Evolutionary conservation across 1,140 invertebrate species (phyloP).

Genomic region (Marisa cornuarietis): DNA sequence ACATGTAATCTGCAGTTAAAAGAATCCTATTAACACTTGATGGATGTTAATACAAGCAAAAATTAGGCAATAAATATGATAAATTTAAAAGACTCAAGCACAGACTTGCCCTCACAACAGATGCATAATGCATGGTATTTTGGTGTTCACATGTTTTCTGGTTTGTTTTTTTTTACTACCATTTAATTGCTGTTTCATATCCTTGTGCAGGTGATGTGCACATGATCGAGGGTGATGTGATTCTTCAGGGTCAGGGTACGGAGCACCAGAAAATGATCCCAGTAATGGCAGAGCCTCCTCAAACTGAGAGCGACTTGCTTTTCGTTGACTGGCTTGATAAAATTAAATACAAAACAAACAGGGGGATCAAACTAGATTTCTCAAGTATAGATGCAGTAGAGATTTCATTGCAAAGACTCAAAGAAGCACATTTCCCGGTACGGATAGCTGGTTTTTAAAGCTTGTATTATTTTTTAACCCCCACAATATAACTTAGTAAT

Average conservation of each 20-base stretch:
- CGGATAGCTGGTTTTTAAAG: too few species aligned
- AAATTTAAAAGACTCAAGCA: too few species aligned
- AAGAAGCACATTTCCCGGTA: slow-evolving; percentile 66
- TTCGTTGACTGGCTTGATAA: slow-evolving; percentile 77
- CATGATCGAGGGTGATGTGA: slow-evolving; percentile 90
- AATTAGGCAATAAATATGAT: too few species aligned
- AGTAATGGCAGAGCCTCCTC: slow-evolving; percentile 88
- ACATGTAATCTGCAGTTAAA: too few species aligned
- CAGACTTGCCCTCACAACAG: background rate
- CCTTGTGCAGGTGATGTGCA: slow-evolving; percentile 71
- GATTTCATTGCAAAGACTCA: slow-evolving; percentile 71
- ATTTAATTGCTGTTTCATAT: background rate
- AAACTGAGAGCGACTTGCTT: slow-evolving; percentile 77
- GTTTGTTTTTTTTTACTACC: background rate
- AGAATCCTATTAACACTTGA: too few species aligned
- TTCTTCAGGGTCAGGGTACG: slow-evolving; percentile 72
- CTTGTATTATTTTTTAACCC: too few species aligned
- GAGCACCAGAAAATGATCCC: slow-evolving; percentile 70
- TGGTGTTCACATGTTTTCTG: background rate
- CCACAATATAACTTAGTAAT: too few species aligned
- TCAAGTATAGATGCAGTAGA: slow-evolving; percentile 83
- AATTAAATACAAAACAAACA: slow-evolving; percentile 69
- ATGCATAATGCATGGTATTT: background rate
- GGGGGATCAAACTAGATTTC: slow-evolving; percentile 90
- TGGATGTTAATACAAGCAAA: too few species aligned